Evolutionary conservation across 2,113 vertebrate genomes (phyloP), one percentile per base, ranked within the genome.

Genomic region (Cinclus cinclus): DNA sequence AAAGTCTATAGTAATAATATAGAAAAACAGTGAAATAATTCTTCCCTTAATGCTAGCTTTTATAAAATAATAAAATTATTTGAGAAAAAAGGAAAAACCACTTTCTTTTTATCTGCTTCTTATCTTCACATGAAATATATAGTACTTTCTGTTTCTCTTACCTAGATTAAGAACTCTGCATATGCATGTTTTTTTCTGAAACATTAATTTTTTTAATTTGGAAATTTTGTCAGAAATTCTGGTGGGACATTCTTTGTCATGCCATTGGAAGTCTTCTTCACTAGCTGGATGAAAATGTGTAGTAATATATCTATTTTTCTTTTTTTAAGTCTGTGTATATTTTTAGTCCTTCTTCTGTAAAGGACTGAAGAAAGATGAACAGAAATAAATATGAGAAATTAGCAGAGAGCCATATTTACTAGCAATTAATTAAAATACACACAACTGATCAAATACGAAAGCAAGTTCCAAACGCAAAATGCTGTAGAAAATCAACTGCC

Each of bases 271-370:
- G 10, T 37, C 11, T 21, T 78, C 24, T 87, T 42, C 52, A 39
- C 53, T 30, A 47, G 3, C 11, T 73, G 11, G 2, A 46, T 84
- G 55, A 70, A 70, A 19, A 67, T 81, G 31, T 65, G 4, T 9
- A 59, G 47, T 49, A 41, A 37, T 17, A 15, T 3, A 14, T 15
- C 0, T 9, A 8, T 6, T 21, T 63, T 58, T 30, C 6, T 21
- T 17, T 18, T 35, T 77, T 56, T 35, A 73, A 44, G 15, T 0
- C 1, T 39, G 2, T 53, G 6, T 30, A 17, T 24, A 2, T 21
- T 69, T 69, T 47, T 41, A 12, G 4, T 83, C 8, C 22, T 74
- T 52, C 24, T 67, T 70, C 15, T 65, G 67, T 7, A 31, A 82
- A 87, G 53, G 21, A 73, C 1, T 78, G 31, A 21, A 47, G 10